Conservation (phyloP, 2,113 vertebrate species). For the Pristiophorus japonicus region DNA sequence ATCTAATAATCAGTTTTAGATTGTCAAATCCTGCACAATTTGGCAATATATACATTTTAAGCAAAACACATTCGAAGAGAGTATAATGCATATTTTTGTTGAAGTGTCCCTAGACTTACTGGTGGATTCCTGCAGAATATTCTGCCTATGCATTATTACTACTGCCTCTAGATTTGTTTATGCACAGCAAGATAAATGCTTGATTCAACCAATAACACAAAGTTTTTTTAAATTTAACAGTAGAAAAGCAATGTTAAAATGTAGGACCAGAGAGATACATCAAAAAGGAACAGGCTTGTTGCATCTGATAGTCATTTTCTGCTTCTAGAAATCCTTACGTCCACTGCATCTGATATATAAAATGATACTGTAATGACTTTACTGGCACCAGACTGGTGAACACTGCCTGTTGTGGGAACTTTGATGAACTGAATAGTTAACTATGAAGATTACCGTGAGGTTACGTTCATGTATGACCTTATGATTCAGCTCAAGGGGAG, state of each 20-base stretch:
- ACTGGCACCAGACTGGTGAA: not conserved
- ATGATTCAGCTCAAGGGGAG: conserved; percentile 25
- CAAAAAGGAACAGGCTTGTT: not conserved
- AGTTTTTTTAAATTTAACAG: not conserved
- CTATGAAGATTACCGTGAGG: not conserved
- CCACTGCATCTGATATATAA: not conserved
- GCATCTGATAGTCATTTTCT: not conserved
- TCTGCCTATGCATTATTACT: not conserved
- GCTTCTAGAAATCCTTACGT: not conserved
- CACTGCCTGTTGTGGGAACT: not conserved
- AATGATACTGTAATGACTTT: not conserved
- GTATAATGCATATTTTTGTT: not conserved
- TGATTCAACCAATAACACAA: conserved; percentile 7
- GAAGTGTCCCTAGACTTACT: not conserved
- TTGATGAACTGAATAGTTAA: not conserved
- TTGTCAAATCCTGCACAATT: not conserved
- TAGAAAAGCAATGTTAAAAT: not conserved
- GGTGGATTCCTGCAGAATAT: not conserved
- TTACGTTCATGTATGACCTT: conserved; percentile 28
- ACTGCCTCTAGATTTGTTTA: conserved; percentile 3
- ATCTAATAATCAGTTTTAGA: not conserved
- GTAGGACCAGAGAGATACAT: not conserved
- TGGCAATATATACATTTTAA: not conserved
- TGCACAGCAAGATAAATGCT: conserved; percentile 8
- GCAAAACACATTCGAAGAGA: not conserved